These are phyloP conservation scores for Argynnis bischoffii DNA, from an alignment of 2,888 invertebrate species.

Conservation along the genomic window DNA sequence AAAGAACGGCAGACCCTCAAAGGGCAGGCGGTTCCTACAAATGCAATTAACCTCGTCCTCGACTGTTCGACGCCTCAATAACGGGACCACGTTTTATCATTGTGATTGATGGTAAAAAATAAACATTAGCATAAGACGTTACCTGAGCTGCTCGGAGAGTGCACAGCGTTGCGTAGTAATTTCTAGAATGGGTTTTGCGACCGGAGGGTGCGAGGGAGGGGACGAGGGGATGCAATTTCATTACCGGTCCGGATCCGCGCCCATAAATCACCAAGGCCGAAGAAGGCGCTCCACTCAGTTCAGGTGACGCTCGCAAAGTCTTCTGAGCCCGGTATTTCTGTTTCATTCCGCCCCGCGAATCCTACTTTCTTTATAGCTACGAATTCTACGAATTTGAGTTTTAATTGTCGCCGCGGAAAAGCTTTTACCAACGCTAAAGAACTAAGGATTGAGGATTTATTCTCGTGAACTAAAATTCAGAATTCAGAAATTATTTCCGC, in stretches of 20 bases:
- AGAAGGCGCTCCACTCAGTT: conserved; percentile 79
- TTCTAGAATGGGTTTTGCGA: conserved; percentile 76
- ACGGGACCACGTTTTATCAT: conserved; percentile 42
- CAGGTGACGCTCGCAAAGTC: conserved; percentile 80
- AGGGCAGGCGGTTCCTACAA: conserved; percentile 47
- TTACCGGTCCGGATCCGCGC: conserved; percentile 82
- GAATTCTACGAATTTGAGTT: conserved; percentile 71
- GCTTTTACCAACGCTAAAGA: conserved; percentile 54
- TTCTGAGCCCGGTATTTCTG: conserved; percentile 74
- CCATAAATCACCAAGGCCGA: conserved; percentile 83
- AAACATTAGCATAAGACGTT: conserved; percentile 64
- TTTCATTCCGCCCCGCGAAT: conserved; percentile 68
- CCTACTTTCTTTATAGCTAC: conserved; percentile 77
- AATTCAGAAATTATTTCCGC: conserved; percentile 49
- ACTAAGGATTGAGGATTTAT: conserved; percentile 47
- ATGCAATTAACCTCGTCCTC: conserved; percentile 52
- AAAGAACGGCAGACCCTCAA: conserved; percentile 52
- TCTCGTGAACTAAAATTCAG: conserved; percentile 37
- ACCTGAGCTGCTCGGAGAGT: conserved; percentile 52
- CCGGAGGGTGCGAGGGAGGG: conserved; percentile 53
- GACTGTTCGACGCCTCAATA: conserved; percentile 41
- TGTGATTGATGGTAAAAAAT: conserved; percentile 59
- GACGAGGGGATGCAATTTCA: conserved; percentile 81
- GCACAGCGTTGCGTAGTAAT: conserved; percentile 79
- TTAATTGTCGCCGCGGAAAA: conserved; percentile 68